Evolutionary conservation across 2,113 vertebrate genomes (phyloP), one percentile per base, ranked within the genome.

Genomic region (Centropristis striata): DNA sequence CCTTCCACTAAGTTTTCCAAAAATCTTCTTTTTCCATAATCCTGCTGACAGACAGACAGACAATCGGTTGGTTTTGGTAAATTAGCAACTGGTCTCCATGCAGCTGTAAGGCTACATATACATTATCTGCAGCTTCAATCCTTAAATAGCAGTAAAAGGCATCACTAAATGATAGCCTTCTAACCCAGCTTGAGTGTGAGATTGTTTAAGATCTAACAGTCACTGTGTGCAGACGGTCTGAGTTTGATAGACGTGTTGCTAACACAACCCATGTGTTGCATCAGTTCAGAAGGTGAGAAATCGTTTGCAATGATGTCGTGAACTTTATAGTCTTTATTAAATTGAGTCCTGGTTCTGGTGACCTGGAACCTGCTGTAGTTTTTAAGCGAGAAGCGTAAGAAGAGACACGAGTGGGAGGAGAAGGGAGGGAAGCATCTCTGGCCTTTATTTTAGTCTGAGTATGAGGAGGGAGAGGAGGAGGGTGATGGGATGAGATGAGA

Each of bases 401-500:
- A 39, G 44, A 74, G n/a, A 42, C 6, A 67, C 57, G 13, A 44
- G 47, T n/a, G 21, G 54, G 65, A 44, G 10, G 51, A 20, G 71
- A 83, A 63, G 13, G n/a, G 16, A 16, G 55, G 41, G 36, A 32
- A 47, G 53, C 49, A 16, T 75, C 49, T 46, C 66, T 84, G 73
- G 60, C 41, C 53, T 86, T 75, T 79, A 65, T 84, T 81, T 84
- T 54, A 67, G 61, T 54, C 61, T 60, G 23, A 74, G 51, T 67
- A 53, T 39, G 50, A 80, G 41, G 66, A 75, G 76, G 20, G 50
- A 7, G 25, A 70, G 8, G 76, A 66, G 10, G 23, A 78, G 47
- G 50, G 41, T 88, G 90, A 93, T 76, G 73, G 67, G 78, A 92
- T 83, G 76, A 87, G 75, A 92, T 83, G 76, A 87, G 75, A 92